Percentiles rank a stretch among this genome's conserved stretches.
Conservation (phyloP, 2,888 invertebrate species). For the Philonicus albiceps region DNA sequence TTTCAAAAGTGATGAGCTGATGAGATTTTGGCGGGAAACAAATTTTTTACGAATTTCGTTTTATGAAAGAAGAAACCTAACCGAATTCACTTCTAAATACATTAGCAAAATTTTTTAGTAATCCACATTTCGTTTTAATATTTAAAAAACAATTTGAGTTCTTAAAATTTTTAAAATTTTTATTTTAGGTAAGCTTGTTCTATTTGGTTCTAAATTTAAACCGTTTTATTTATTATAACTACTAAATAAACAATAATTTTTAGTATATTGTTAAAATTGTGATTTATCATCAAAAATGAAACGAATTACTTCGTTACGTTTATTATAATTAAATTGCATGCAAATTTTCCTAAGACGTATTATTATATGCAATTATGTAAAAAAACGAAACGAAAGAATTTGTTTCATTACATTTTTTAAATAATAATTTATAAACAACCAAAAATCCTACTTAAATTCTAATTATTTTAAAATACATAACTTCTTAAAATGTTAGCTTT, state of each 20-base stretch:
- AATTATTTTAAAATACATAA: background rate
- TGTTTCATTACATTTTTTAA: background rate
- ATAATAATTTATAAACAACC: background rate
- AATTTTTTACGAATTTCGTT: background rate
- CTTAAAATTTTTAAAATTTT: background rate
- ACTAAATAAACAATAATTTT: no score
- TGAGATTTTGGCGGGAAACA: background rate
- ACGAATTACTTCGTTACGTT: no score
- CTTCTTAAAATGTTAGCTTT: background rate
- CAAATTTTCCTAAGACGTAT: background rate
- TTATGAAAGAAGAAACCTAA: background rate
- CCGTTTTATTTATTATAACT: no score
- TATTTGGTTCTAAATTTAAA: no score
- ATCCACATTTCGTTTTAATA: background rate
- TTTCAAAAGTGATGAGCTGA: background rate
- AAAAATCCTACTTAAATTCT: background rate
- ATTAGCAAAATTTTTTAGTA: background rate
- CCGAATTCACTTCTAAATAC: background rate
- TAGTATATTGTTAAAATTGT: no score
- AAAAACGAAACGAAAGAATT: background rate
- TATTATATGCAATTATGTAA: background rate
- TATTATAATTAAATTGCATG: background rate
- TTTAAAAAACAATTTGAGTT: background rate
- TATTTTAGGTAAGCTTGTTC: background rate
- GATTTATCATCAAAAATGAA: no score